Conservation (phyloP, 2,797 vertebrate genomes). For the Notolabrus celidotus region DNA sequence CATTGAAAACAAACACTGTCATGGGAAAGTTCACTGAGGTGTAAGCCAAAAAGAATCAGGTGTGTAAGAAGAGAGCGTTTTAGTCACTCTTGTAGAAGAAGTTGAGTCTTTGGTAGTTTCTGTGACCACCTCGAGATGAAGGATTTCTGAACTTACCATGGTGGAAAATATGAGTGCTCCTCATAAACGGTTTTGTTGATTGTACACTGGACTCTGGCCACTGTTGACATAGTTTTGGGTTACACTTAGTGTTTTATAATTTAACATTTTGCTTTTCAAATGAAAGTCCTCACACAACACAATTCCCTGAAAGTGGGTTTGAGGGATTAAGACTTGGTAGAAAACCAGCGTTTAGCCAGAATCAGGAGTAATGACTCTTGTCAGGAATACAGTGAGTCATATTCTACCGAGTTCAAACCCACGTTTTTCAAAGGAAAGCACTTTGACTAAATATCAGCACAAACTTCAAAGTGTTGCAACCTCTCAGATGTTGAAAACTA, state of each 20-base stretch:
- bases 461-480: constrained; percentile 23
- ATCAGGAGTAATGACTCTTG: constrained; percentile 55
- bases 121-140: constrained; percentile 26
- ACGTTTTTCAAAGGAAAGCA: constrained; percentile 52
- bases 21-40: too few species aligned
- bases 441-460: constrained; percentile 38
- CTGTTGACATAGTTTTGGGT: constrained; percentile 12
- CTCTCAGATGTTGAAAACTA: constrained; percentile 34
- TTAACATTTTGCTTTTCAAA: constrained; percentile 31
- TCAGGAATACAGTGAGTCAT: constrained; percentile 61
- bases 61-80: too few species aligned
- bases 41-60: too few species aligned
- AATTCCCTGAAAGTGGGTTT: constrained; percentile 39
- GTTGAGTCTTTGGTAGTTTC: neutral
- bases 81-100: neutral
- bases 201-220: constrained; percentile 18
- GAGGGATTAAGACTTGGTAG: constrained; percentile 41
- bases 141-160: neutral
- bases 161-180: constrained; percentile 18
- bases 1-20: too few species aligned
- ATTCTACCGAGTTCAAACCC: constrained; percentile 47
- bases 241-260: constrained; percentile 12
- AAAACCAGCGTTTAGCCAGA: constrained; percentile 43
- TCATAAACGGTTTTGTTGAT: constrained; percentile 15
- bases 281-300: constrained; percentile 41